Percentiles rank a stretch among this genome's conserved stretches.
Evolutionary conservation across 2,113 vertebrate species (phyloP).

Genomic region (Chitala chitala): DNA sequence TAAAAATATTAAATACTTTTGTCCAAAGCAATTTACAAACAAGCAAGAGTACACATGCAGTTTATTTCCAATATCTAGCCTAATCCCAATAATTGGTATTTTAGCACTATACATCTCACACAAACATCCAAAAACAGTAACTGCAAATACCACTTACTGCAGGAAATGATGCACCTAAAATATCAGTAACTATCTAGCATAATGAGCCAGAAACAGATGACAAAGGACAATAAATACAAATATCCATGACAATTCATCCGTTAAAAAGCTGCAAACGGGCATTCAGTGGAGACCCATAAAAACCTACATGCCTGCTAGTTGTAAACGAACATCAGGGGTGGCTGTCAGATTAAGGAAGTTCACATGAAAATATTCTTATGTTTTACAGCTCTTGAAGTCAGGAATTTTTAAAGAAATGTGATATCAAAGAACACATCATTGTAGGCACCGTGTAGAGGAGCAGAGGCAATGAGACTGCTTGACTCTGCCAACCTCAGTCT

Average conservation of each 20-base stretch:
- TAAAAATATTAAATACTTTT: too few species aligned
- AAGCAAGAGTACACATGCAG: not conserved
- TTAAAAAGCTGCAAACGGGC: not conserved
- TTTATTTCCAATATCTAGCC: not conserved
- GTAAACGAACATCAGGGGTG: not conserved
- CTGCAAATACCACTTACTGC: not conserved
- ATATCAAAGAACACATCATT: constrained; percentile 32
- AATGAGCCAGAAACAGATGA: constrained; percentile 10
- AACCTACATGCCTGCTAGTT: constrained; percentile 1
- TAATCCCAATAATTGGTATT: not conserved
- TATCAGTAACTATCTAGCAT: not conserved
- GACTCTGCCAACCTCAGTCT: constrained; percentile 33
- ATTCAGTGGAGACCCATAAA: not conserved
- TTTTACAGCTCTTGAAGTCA: not conserved
- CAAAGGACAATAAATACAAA: not conserved
- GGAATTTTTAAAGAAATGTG: constrained; percentile 13
- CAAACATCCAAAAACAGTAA: constrained; percentile 10
- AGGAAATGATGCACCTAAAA: not conserved
- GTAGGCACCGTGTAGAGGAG: constrained; percentile 26
- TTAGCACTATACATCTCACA: not conserved
- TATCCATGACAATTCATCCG: not conserved
- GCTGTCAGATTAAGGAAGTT: not conserved
- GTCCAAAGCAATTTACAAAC: too few species aligned
- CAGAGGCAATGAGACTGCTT: not conserved
- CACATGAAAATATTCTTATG: not conserved